Evolutionary conservation across 2,797 vertebrate genomes (phyloP), one percentile per base, ranked within the genome.

Genomic region (Mallotus villosus): DNA sequence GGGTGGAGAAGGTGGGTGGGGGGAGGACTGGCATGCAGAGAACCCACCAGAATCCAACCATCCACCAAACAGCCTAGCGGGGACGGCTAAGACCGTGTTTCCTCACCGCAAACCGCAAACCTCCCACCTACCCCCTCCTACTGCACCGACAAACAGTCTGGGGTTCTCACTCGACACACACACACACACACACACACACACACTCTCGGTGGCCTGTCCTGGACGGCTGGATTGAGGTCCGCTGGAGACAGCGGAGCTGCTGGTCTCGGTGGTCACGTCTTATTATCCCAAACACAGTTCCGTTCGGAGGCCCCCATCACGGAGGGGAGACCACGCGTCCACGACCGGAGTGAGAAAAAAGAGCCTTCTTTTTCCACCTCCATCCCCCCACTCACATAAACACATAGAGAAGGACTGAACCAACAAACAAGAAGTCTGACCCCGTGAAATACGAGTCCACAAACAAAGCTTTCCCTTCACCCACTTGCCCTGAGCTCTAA

Each of bases 401-500:
- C 88, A 87, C 81, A 79, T 34, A 68, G 76, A 85, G 71, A 71
- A 32, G 81, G 83, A 88, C 86, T 90, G 81, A 89, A 90, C 70
- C 81, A 91, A 91, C 88, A 91, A 92, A 90, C 89, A 90, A 86
- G 80, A 67, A 72, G 78, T 85, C 87, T 84, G 80, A 74, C 74
- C 77, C 37, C 76, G 63, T 92, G 90, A 91, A 92, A 92, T 88
- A 86, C 27, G 85, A 89, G 81, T 81, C 79, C 81, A 78, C 90
- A 90, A 86, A 90, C 89, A 91, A 91, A 87, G 85, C 76, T 74
- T 72, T 82, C 75, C 82, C 86, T 89, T 87, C 81, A 86, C 60
- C 74, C 8, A 8, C 21, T 1, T 4, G 19, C 68, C 59, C 76
- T 53, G n/a, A 73, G 41, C 74, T 12, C 63, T 77, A 74, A 76